Percentiles rank a stretch among this genome's conserved stretches.
phyloP scores from a whole-genome alignment of 2,888 invertebrate species.

The Mythimna impura region DNA sequence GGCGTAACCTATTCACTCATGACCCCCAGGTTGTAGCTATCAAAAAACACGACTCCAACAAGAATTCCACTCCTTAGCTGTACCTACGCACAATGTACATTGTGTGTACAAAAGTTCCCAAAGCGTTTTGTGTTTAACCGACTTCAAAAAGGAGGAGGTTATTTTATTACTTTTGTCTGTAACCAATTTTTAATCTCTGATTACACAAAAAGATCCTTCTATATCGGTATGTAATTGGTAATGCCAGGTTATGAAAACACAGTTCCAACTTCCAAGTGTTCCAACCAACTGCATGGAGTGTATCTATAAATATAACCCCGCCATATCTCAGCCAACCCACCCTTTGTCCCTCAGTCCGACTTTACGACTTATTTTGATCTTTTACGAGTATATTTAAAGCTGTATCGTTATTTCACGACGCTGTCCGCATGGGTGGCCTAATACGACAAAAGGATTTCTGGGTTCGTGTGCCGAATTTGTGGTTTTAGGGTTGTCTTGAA shows the following conservation, averaged over 20 bases:
- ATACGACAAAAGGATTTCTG: constrained; percentile 47
- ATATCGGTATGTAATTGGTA: neutral
- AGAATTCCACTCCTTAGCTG: no score
- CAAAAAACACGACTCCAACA: no score
- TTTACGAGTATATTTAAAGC: constrained; percentile 75
- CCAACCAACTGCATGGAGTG: neutral
- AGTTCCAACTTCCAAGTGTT: neutral
- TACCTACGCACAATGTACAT: no score
- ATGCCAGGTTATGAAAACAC: constrained; percentile 1
- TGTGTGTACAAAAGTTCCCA: neutral
- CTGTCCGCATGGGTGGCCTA: constrained; percentile 64
- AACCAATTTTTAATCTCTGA: neutral
- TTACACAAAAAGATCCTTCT: neutral
- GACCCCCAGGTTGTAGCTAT: no score
- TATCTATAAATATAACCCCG: constrained; percentile 30
- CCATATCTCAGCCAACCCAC: constrained; percentile 35
- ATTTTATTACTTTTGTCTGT: no score
- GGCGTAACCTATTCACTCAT: no score
- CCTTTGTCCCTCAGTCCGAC: constrained; percentile 55
- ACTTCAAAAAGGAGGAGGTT: no score
- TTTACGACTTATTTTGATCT: constrained; percentile 76
- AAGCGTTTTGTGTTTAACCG: no score
- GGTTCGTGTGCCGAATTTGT: constrained; percentile 46
- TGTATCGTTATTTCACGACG: constrained; percentile 45
- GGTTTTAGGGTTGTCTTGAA: constrained; percentile 42